Base-by-base conservation (phyloP, 2,113 vertebrate species). In the Garra rufa region DNA sequence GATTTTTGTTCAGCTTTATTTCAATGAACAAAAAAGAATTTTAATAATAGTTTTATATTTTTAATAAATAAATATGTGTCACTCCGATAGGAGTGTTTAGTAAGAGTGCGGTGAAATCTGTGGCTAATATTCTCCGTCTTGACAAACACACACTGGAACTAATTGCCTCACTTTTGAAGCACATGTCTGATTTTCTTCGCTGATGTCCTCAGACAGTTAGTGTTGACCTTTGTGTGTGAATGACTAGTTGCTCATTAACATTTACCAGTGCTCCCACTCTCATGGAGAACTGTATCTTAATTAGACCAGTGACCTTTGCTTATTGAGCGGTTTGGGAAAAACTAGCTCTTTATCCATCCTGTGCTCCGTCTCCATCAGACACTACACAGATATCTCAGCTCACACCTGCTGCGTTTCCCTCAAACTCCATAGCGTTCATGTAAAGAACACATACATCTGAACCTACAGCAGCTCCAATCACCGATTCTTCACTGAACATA, bases 221-320 rank as follows among this genome's bases (percentile, higher is more conserved):
- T 85, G 59, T 79, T 94, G 92, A 92, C 92, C 93, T 94, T 94
- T 93, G 90, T 89, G 87, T 88, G 88, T 88, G 82, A 85, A 88
- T 88, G 89, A 91, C 91, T 92, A 89, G 55, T 83, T 89, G 89
- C 91, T 93, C 91, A 93, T 95, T 94, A 94, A 94, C 92, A 93
- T 93, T 95, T 94, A 86, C 81, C 89, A 89, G 89, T 87, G 91
- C 89, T 88, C 78, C 55, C 90, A 87, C 88, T 90, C 89, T 91
- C 81, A 88, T 38, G 44, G 24, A 82, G 78, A 55, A 63, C 78
- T 88, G 81, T 85, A 89, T 93, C 92, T 92, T 94, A 94, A 95
- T 94, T 93, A 94, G 91, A 89, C 87, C 85, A 85, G 76, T 94
- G 94, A 94, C 94, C 93, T 94, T 94, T 94, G 92, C 85, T 92